Evolutionary conservation across 2,888 invertebrate species (phyloP), one percentile per base, ranked within the genome.

Genomic region (Xylota sylvarum): DNA sequence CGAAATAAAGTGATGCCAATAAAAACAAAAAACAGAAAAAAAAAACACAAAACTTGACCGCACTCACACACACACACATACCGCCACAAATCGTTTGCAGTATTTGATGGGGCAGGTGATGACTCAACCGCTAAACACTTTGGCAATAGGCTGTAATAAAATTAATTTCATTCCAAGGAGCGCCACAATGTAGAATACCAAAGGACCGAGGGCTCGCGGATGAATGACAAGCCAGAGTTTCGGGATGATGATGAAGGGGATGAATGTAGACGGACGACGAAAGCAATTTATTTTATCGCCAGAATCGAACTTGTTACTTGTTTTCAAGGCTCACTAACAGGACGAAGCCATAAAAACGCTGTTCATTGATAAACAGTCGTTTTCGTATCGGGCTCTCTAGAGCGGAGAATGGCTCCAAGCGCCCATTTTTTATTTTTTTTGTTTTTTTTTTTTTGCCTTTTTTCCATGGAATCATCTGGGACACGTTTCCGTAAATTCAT

Each of bases 301-400:
- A 43, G 82, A 73, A 82, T 87, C 86, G 83, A 87, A 87, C 78
- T 87, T 87, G 86, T 87, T 87, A 82, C 78, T 73, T 86, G 77
- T 82, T 74, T 81, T 32, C 86, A 67, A 82, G 77, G 73, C 77
- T 69, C 86, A 78, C 82, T 72, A 78, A 87, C 86, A 87, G 82
- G 86, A 87, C 86, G 78, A 87, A 82, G 82, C 78, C 86, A 87
- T 87, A 87, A 87, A 87, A 87, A 82, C 82, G 83, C 82, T 82
- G 86, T 87, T 87, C 78, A 82, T 78, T 87, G 86, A 87, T 87
- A 87, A 87, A 87, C 82, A 82, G 78, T 82, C 82, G 69, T 78
- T 82, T 78, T 62, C 69, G 69, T 82, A 81, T 82, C 65, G 58
- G 60, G 14, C 60, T 70, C 65, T 48, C 60, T 55, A 35, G 52